Conservation (phyloP, 2,888 invertebrate genomes). For the Blomia tropicalis region DNA sequence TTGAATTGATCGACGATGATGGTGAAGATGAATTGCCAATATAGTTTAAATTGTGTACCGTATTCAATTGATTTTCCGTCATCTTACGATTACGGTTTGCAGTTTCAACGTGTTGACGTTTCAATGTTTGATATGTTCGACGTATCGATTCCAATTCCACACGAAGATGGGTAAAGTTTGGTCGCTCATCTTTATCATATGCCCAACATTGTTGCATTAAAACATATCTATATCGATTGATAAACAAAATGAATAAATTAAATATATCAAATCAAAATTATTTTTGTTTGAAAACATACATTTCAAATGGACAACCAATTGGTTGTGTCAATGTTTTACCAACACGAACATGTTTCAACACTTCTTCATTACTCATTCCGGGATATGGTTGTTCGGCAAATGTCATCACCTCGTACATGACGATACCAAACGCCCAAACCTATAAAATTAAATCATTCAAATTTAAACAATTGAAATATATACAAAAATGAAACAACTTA, state of each 20-base stretch:
- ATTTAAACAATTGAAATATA: not conserved
- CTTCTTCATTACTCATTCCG: conserved; percentile 76
- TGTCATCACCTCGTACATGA: conserved; percentile 93
- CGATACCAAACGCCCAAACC: conserved; percentile 43
- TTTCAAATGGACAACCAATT: conserved; percentile 60
- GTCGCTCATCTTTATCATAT: conserved; percentile 60
- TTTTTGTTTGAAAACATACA: conserved; percentile 40
- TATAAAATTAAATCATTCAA: conserved; percentile 12
- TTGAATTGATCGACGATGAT: not conserved
- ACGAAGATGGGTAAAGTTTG: conserved; percentile 67
- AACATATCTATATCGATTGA: conserved; percentile 49
- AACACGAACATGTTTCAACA: conserved; percentile 67
- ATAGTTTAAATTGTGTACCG: conserved; percentile 25
- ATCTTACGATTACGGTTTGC: not conserved
- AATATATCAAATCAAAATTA: not conserved
- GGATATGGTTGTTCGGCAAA: conserved; percentile 93
- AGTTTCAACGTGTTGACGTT: not conserved
- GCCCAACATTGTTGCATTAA: conserved; percentile 79
- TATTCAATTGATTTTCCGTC: conserved; percentile 11
- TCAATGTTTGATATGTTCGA: conserved; percentile 1
- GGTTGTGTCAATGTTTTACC: conserved; percentile 57
- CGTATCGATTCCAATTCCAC: conserved; percentile 42
- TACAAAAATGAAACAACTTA: conserved; percentile 43
- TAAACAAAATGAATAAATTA: not conserved
- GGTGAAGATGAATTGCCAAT: not conserved